These are phyloP conservation scores for Microctenopoma lineatum DNA, from an alignment of 2,797 vertebrate species.

Conservation along the genomic window DNA sequence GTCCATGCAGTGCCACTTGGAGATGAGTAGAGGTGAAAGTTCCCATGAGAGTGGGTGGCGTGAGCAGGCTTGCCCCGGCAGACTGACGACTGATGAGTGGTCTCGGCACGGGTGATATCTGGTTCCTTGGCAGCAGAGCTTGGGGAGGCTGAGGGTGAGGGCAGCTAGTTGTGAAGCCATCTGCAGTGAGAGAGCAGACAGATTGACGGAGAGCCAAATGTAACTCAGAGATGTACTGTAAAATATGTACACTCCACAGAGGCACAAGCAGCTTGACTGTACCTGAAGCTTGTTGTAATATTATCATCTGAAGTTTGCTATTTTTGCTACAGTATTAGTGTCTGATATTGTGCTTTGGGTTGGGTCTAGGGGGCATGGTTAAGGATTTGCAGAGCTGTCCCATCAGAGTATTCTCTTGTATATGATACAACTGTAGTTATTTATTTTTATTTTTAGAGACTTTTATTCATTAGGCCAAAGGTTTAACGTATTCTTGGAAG, in stretches of 20 bases:
- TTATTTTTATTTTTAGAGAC: conserved; percentile 10
- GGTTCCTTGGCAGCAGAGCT: conserved; percentile 61
- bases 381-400: conserved; percentile 47
- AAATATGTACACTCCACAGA: conserved; percentile 52
- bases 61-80: conserved; percentile 72
- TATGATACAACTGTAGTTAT: conserved; percentile 18
- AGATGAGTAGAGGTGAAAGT: conserved; percentile 66
- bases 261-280: conserved; percentile 59
- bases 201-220: conserved; percentile 68
- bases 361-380: conserved; percentile 7
- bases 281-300: conserved; percentile 65
- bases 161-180: conserved; percentile 81
- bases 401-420: conserved; percentile 30
- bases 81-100: conserved; percentile 60
- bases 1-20: conserved; percentile 54
- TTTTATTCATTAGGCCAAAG: no score
- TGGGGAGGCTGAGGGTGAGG: conserved; percentile 66
- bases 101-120: conserved; percentile 66
- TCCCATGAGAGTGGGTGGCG: conserved; percentile 71
- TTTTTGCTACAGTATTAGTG: conserved; percentile 76
- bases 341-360: conserved; percentile 64
- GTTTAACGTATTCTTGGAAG: not conserved
- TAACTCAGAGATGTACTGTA: conserved; percentile 67
- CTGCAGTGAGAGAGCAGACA: conserved; percentile 81
- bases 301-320: conserved; percentile 59